Evolutionary conservation across 1,140 invertebrate genomes (phyloP), one percentile per base, ranked within the genome.

Genomic region (Microplitis mediator): DNA sequence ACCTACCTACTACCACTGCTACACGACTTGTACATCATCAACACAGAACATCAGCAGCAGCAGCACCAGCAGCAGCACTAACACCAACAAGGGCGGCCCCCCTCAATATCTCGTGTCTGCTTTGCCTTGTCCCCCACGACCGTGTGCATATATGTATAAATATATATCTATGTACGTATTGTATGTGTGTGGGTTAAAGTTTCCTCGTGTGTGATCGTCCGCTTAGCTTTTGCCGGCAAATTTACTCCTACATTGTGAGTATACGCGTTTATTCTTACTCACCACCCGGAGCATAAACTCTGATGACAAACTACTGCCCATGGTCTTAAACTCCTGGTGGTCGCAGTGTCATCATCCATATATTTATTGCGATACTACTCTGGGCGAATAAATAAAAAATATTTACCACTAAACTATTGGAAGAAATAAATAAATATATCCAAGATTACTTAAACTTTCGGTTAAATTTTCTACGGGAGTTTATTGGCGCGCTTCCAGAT

Each of bases 151-250:
- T 54, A n/a, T 54, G n/a, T 14, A 13, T 54, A 14, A 6, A 23
- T 58, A 23, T 58, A 58, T 31, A 23, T 23, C 9, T 14, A 23
- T 58, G 14, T 58, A 23, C 23, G 56, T 31, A 31, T 68, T 13
- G 52, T 54, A 23, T 39, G 56, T 62, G 56, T 23, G 34, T 31
- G 14, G 9, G 52, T 35, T 16, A 58, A 9, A 34, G 14, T n/a
- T 14, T 72, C 62, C 50, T 51, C 61, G 60, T 71, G 69, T 64
- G 61, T 31, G 63, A 60, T 54, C 70, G 70, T 51, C 39, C 39
- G 39, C 39, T 45, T 45, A 66, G 36, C 31, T 72, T 72, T 72
- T 72, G 70, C 70, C 70, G 70, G 70, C 63, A 72, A 72, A 72
- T 64, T 72, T 54, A 60, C 36, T 72, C 50, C 61, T 63, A 63